phyloP scores from a whole-genome alignment of 2,888 invertebrate genomes.

The Hoplodrina ambigua region DNA sequence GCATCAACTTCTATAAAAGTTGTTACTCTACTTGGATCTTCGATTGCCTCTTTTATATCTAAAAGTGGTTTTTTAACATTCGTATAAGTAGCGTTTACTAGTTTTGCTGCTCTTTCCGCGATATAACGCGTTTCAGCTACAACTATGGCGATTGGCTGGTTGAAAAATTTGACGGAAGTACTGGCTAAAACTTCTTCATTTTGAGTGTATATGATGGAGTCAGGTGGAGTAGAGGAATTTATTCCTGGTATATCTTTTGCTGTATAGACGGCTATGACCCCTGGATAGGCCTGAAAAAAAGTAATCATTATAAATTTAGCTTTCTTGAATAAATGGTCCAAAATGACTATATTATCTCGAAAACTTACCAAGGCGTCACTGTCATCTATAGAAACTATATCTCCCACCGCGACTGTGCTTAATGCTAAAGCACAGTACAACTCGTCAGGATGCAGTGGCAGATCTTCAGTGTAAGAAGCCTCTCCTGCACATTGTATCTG shows the following conservation, averaged over 20 bases:
- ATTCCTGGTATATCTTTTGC: constrained; percentile 92
- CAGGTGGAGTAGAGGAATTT: constrained; percentile 88
- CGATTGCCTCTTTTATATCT: constrained; percentile 70
- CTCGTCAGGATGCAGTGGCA: constrained; percentile 89
- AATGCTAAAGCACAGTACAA: constrained; percentile 92
- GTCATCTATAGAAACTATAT: constrained; percentile 90
- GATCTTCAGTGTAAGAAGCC: constrained; percentile 92
- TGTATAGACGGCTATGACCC: constrained; percentile 91
- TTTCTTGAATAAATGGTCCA: too few relatives aligned
- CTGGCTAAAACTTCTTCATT: constrained; percentile 84
- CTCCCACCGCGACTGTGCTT: constrained; percentile 86
- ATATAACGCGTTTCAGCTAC: constrained; percentile 89
- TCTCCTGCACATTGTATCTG: constrained; percentile 92
- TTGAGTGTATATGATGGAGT: constrained; percentile 47
- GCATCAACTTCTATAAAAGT: constrained; percentile 61
- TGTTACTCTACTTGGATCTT: constrained; percentile 63
- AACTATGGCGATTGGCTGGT: constrained; percentile 82
- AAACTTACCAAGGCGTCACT: constrained; percentile 90
- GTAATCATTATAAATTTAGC: neutral
- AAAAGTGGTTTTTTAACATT: constrained; percentile 76
- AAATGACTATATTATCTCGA: neutral
- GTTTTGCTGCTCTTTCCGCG: constrained; percentile 89
- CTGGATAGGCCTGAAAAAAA: constrained; percentile 78
- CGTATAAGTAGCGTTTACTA: constrained; percentile 89
- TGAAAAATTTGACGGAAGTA: constrained; percentile 71